Evolutionary conservation across 2,888 invertebrate species (phyloP).

Genomic region (Tachystola acroxantha): DNA sequence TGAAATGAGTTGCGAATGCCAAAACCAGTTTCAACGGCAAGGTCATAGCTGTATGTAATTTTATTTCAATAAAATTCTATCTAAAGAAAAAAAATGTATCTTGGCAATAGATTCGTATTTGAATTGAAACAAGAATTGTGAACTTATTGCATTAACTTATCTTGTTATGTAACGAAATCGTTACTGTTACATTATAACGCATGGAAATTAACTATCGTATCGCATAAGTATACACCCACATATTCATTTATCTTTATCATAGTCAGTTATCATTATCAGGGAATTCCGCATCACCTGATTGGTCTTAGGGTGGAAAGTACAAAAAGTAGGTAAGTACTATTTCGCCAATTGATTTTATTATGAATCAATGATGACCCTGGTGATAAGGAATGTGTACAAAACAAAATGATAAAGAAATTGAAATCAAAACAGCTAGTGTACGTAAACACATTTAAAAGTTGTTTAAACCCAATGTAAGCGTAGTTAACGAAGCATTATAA

Average conservation of each 20-base stretch:
- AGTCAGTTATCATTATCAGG: no score
- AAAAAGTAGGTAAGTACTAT: no score
- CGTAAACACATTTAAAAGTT: not conserved
- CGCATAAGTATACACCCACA: no score
- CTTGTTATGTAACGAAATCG: not conserved
- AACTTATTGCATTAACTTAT: not conserved
- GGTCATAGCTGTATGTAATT: slow-evolving; percentile 52
- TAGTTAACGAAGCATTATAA: slow-evolving; percentile 30
- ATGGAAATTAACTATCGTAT: not conserved
- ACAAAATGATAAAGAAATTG: not conserved
- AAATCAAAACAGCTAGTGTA: not conserved
- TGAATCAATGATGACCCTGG: no score
- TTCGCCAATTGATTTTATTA: no score
- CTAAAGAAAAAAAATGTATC: not conserved
- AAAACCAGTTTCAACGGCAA: slow-evolving; percentile 62
- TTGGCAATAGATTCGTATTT: not conserved
- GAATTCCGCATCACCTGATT: no score
- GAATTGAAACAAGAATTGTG: no score
- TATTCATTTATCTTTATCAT: no score
- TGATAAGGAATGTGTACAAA: no score
- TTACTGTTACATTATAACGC: not conserved
- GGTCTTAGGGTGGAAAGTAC: no score
- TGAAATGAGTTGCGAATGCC: slow-evolving; percentile 53
- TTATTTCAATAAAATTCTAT: slow-evolving; percentile 11
- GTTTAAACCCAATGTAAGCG: not conserved